Evolutionary conservation across 1,140 invertebrate species (phyloP), one percentile per base, ranked within the genome.

Genomic region (Bombyx mandarina): DNA sequence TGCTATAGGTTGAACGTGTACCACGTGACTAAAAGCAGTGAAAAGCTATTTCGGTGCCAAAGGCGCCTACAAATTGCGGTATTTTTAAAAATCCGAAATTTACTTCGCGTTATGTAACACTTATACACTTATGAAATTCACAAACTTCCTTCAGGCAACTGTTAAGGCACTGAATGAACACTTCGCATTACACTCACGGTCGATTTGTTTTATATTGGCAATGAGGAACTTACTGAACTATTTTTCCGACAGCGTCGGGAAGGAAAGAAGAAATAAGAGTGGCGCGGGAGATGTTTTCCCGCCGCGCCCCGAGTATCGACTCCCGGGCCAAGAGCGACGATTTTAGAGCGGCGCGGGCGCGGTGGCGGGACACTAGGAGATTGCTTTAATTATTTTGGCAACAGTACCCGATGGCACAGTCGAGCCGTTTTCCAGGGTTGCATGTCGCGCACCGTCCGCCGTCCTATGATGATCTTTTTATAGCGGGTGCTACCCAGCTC

Each of bases 361-460:
- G 73, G 82, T 73, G 81, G 82, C 84, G 82, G 78, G 82, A 85
- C 79, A 86, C 73, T 69, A 86, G 88, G 88, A 89, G 88, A 90
- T 90, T 91, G 92, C 91, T 90, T 90, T 92, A 92, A 92, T 92
- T 91, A 92, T 92, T 92, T 92, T 92, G 91, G 91, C 91, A 92
- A 89, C 88, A 89, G 86, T 85, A 83, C 80, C 81, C 81, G 82
- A 86, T 86, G 86, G 86, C 83, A 86, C 77, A 80, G 84, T 75
- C 75, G 75, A 82, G 73, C 81, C 79, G 82, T 76, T 86, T 83
- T 87, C 87, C 87, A 88, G 87, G 87, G 87, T 88, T 88, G 86
- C 77, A 82, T 86, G 85, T 88, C 86, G 85, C 80, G 67, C 71
- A 71, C 82, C 80, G 78, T 71, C 73, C 76, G 71, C 77, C 74